Conservation (phyloP, 1,140 invertebrate genomes). For the Drosophila subpulchrella region DNA sequence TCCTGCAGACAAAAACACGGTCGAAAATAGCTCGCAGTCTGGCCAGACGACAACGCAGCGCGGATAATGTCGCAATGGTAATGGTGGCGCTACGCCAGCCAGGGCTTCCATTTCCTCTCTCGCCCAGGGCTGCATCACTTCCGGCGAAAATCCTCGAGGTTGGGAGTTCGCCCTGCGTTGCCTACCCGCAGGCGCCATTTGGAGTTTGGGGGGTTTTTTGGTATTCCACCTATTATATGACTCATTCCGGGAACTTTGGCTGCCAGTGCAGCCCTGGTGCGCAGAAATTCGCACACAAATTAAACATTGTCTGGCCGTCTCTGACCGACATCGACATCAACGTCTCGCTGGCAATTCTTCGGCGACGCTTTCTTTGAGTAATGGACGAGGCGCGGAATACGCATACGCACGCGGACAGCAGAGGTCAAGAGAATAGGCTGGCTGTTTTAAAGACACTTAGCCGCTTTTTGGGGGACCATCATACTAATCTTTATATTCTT, state of each 20-base stretch:
- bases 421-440: background rate
- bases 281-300: conserved; percentile 42
- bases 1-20: conserved; percentile 64
- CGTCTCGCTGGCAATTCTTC: conserved; percentile 49
- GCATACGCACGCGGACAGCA: conserved; percentile 16
- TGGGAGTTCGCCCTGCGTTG: background rate
- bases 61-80: conserved; percentile 66
- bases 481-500: too few relatives aligned
- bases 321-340: conserved; percentile 52
- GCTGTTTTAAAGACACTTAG: too few relatives aligned
- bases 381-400: conserved; percentile 49
- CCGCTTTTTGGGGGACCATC: too few relatives aligned
- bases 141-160: background rate
- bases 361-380: conserved; percentile 59
- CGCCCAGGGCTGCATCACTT: conserved; percentile 35
- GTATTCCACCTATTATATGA: background rate
- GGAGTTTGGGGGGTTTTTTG: background rate
- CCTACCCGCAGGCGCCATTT: conserved; percentile 56
- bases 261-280: conserved; percentile 36
- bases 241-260: background rate
- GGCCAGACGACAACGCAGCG: conserved; percentile 55
- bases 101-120: conserved; percentile 25
- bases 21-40: conserved; percentile 73
- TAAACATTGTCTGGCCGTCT: conserved; percentile 58
- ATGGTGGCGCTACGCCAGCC: conserved; percentile 62